Evolutionary conservation across 2,113 vertebrate species (phyloP).

Genomic region (Pterocles gutturalis): DNA sequence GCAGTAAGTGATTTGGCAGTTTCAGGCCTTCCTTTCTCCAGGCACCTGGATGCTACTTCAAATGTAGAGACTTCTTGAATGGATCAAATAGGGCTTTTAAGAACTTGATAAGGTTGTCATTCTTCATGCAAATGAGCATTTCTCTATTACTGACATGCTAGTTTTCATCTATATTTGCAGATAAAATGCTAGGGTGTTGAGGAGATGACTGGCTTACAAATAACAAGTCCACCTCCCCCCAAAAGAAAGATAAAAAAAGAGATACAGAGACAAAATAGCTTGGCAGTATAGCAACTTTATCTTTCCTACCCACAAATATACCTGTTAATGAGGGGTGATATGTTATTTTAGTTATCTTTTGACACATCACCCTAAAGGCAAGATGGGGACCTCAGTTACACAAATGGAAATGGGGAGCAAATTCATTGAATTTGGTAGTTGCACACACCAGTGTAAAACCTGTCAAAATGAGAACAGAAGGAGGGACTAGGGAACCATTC

Average conservation of each 20-base stretch:
- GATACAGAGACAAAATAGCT: background rate
- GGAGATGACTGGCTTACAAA: background rate
- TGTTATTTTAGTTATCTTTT: constrained; percentile 27
- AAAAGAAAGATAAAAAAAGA: background rate
- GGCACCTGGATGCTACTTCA: constrained; percentile 7
- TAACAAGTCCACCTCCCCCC: background rate
- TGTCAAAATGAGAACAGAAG: background rate
- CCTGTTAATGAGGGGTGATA: background rate
- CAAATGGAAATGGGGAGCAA: background rate
- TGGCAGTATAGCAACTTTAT: background rate
- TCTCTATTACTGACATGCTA: background rate
- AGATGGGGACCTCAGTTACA: background rate
- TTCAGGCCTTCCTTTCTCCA: background rate
- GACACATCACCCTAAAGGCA: background rate
- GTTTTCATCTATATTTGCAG: background rate
- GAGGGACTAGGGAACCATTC: background rate
- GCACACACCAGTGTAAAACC: background rate
- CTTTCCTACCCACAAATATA: background rate
- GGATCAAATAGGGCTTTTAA: background rate
- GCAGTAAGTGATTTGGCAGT: background rate
- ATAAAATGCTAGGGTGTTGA: background rate
- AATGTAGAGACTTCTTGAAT: background rate
- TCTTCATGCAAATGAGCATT: constrained; percentile 29
- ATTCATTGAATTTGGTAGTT: background rate
- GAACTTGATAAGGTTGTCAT: background rate